Conservation (phyloP, 2,113 vertebrate species). For the Vulpes ferrilata region DNA sequence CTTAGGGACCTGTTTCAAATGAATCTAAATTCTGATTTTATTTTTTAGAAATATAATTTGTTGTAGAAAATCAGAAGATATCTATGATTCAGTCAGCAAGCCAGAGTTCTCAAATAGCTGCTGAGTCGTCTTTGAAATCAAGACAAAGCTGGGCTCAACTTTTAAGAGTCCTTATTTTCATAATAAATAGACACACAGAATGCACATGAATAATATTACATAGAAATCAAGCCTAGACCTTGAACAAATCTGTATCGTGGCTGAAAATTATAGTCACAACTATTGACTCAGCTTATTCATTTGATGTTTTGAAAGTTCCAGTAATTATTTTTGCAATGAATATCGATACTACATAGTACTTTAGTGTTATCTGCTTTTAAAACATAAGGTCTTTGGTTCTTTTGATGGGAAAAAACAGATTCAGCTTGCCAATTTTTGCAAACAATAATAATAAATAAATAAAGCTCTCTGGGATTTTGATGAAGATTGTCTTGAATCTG, state of each 20-base stretch:
- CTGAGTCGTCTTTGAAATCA: background rate
- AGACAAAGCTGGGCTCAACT: background rate
- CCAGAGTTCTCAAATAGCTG: background rate
- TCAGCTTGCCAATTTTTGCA: background rate
- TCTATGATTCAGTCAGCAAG: background rate
- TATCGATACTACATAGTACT: conserved; percentile 8
- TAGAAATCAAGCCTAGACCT: conserved; percentile 24
- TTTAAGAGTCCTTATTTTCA: background rate
- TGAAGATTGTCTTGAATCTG: background rate
- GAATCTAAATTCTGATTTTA: background rate
- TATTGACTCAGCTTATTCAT: background rate
- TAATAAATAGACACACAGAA: background rate
- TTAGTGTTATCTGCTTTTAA: conserved; percentile 69
- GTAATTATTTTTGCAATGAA: conserved; percentile 43
- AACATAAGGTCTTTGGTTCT: conserved; percentile 65
- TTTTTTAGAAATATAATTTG: background rate
- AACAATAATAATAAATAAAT: background rate
- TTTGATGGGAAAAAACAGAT: background rate
- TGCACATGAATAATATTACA: background rate
- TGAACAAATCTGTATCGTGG: background rate
- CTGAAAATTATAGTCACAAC: conserved; percentile 24
- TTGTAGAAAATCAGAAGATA: background rate
- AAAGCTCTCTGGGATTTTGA: background rate
- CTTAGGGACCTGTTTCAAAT: background rate
- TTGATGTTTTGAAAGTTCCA: background rate